Conservation (phyloP, 2,113 vertebrate genomes). For the Pachyramphus minor region DNA sequence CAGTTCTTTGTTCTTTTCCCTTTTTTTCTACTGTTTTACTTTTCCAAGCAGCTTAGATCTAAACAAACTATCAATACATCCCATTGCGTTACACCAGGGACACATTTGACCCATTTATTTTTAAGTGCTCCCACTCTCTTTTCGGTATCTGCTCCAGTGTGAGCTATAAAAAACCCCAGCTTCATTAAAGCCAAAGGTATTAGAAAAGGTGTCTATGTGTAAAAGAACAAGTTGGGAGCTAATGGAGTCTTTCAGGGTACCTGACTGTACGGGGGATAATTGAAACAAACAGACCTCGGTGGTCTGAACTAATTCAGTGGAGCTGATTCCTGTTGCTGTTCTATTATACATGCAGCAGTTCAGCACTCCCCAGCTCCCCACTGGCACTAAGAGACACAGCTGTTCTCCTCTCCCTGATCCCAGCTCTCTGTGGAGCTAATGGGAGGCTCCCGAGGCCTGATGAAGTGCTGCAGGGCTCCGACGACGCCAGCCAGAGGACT, state of each 20-base stretch:
- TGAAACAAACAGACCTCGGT: constrained; percentile 56
- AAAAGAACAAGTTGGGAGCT: not conserved
- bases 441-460: constrained; percentile 12
- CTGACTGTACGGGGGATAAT: constrained; percentile 7
- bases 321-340: not conserved
- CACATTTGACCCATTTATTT: constrained; percentile 29
- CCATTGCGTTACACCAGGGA: not conserved
- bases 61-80: not conserved
- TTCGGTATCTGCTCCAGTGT: not conserved
- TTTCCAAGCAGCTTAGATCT: constrained; percentile 2
- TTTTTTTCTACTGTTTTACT: not conserved
- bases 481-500: not conserved
- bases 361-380: constrained; percentile 13
- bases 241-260: constrained; percentile 15
- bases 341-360: constrained; percentile 17
- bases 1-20: not conserved
- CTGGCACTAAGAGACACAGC: constrained; percentile 20
- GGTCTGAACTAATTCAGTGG: not conserved
- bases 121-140: not conserved
- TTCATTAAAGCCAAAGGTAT: constrained; percentile 1
- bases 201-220: not conserved
- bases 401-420: constrained; percentile 21
- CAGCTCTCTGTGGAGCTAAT: not conserved
- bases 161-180: not conserved
- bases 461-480: not conserved